Percentiles rank a stretch among this genome's conserved stretches.
Evolutionary conservation across 2,113 vertebrate genomes (phyloP).

Genomic region (Tragelaphus strepsiceros): DNA sequence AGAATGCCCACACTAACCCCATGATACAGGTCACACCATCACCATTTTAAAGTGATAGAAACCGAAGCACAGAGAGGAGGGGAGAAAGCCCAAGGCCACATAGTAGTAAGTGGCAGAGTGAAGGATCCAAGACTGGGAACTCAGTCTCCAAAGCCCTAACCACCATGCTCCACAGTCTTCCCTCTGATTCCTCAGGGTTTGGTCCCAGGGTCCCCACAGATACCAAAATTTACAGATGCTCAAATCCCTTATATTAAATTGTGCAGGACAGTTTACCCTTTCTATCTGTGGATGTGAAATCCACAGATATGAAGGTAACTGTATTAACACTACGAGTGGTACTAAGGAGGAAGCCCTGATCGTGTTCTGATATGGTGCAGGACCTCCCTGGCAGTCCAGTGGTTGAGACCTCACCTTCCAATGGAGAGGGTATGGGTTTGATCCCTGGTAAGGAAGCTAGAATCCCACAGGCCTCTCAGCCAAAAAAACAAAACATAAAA

Average conservation of each 20-base stretch:
- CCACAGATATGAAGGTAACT: neutral
- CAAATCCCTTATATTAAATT: neutral
- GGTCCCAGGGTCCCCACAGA: neutral
- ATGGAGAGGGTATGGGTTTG: neutral
- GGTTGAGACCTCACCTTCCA: neutral
- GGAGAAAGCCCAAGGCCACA: neutral
- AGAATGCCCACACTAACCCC: neutral
- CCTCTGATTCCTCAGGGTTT: neutral
- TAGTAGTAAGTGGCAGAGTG: neutral
- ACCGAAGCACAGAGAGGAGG: neutral
- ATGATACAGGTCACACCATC: neutral
- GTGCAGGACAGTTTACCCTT: neutral
- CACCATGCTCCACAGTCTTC: neutral
- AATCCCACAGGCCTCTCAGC: neutral
- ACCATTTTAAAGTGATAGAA: neutral
- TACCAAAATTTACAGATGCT: neutral
- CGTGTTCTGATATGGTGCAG: neutral
- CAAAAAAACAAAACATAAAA: neutral
- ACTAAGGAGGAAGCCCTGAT: neutral
- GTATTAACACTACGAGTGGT: neutral
- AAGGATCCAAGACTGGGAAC: neutral
- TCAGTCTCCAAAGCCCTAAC: neutral
- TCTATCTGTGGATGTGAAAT: neutral
- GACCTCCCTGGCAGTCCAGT: neutral
- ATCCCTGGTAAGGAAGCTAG: neutral